These are phyloP conservation scores for Hedychridium roseum DNA, from an alignment of 2,888 invertebrate genomes.

Conservation along the genomic window DNA sequence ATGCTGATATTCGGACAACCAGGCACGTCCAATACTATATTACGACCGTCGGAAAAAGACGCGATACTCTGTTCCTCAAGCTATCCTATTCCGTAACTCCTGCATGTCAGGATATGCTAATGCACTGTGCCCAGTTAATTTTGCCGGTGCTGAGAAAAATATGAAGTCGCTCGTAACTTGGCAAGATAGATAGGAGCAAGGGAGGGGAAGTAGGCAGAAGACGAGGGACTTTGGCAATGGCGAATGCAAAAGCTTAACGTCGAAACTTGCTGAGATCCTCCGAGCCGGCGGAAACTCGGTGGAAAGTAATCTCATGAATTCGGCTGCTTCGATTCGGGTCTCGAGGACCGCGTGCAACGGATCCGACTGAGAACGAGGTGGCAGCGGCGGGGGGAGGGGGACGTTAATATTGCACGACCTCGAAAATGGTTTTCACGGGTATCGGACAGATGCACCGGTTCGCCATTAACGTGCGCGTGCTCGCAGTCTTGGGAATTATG, in stretches of 20 bases:
- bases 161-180: too few relatives aligned
- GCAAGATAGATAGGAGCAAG: too few relatives aligned
- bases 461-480: constrained; percentile 10
- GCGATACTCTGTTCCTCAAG: too few relatives aligned
- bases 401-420: constrained; percentile 29
- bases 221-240: constrained; percentile 23
- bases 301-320: constrained; percentile 37
- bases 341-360: neutral
- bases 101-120: too few relatives aligned
- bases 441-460: constrained; percentile 23
- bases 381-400: neutral
- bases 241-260: constrained; percentile 29
- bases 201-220: too few relatives aligned
- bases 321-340: constrained; percentile 28
- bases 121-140: too few relatives aligned
- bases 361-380: neutral
- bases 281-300: constrained; percentile 20
- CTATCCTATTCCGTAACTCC: too few relatives aligned
- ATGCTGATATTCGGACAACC: too few relatives aligned
- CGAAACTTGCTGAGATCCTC: constrained; percentile 26
- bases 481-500: too few relatives aligned
- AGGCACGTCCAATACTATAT: too few relatives aligned
- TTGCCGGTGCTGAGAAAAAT: too few relatives aligned
- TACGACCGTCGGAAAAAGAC: too few relatives aligned
- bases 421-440: constrained; percentile 27